Evolutionary conservation across 2,113 vertebrate species (phyloP), one percentile per base, ranked within the genome.

Genomic region (Nothobranchius kuhntae): DNA sequence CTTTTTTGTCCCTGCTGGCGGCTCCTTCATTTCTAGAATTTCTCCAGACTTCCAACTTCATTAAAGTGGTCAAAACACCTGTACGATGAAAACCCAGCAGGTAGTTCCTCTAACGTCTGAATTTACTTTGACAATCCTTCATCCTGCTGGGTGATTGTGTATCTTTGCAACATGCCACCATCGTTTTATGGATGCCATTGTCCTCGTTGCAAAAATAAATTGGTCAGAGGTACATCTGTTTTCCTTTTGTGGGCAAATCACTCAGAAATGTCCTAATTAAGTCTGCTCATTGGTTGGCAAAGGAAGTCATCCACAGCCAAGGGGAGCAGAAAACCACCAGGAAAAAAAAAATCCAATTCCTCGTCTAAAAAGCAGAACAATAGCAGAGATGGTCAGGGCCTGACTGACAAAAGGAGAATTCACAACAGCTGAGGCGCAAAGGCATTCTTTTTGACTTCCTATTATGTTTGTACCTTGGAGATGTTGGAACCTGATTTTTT

Each of bases 391-490:
- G 86, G 75, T 73, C 73, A 40, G 79, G 72, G 69, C 80, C 70
- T 17, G 68, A 61, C 71, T 85, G 78, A 91, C 90, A 91, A 90
- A 91, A 81, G 85, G 55, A 66, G 78, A 78, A 87, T 82, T 88
- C 78, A 89, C 89, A 85, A 87, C 89, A 83, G 87, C 85, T 65
- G 82, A 86, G 77, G 85, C 73, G 58, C 75, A 44, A 83, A 89
- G 84, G 74, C 86, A 83, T 89, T 89, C 77, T 87, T 81, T 86
- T 86, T 87, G 75, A 89, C 90, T 87, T 88, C 83, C 89, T 68
- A 90, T 91, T 91, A 88, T 89, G 88, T 83, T 78, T 81, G 81
- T 53, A 88, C 87, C 89, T 90, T 75, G 73, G 88, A 91, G 87
- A 88, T 89, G 88, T 70, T 80, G 69, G 72, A 80, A 89, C 89